Evolutionary conservation across 2,797 vertebrate species (phyloP), one percentile per base, ranked within the genome.

Genomic region (Tragopan temminckii): DNA sequence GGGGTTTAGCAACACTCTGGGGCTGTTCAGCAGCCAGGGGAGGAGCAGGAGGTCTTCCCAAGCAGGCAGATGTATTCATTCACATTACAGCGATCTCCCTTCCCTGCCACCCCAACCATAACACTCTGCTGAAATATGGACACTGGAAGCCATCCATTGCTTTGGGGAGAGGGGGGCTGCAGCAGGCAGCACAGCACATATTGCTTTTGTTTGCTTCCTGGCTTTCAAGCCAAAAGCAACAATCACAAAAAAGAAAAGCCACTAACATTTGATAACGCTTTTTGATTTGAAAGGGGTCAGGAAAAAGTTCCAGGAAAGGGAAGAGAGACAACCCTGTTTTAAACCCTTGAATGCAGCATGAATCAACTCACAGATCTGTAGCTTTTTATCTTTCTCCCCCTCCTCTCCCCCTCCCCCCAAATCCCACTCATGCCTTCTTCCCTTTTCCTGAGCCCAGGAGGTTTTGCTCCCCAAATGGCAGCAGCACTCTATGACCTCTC

Each of bases 291-390:
- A 93, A 84, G 80, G 79, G 77, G 70, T 93, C 82, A 89, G 89
- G 66, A 84, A 92, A 91, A 95, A 88, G 89, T 94, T 93, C 43
- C 91, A 91, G 77, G 93, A 91, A 96, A 93, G 20, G 77, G 50
- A 95, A 95, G 46, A 84, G 87, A 89, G 91, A 85, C 82, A 80
- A 89, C 58, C 45, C 77, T 46, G 58, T 90, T 67, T 58, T 48
- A 85, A 93, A 88, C 31, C 21, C 21, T 89, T 92, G 66, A 80
- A 68, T n/a, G 52, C 4, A 1, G 50, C 20, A 5, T 78, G 58
- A 89, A 75, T 42, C 45, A 33, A 43, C 53, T 71, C 16, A 1
- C 13, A 53, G 15, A 38, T 9, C 82, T 76, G 85, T 31, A 88
- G 46, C 27, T 89, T 81, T 89, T 0, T 36, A 33, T 36, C 74